Percentiles rank a stretch among this genome's conserved stretches.
Conservation (phyloP, 1,140 invertebrate species). For the Drosophila arizonae region DNA sequence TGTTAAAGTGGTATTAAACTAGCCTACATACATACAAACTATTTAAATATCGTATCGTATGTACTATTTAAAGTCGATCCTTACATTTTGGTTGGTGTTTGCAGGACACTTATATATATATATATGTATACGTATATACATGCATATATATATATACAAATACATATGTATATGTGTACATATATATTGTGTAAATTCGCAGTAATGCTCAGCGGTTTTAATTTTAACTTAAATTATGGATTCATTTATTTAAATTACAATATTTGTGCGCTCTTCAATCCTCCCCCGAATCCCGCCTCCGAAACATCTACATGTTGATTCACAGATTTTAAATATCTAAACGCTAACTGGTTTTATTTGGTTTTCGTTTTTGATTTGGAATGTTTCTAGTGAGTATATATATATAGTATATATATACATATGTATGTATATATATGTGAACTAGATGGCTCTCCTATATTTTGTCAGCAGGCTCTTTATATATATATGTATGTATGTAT, state of each 20-base stretch:
- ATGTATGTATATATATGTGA: conserved; percentile 8
- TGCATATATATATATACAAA: conserved; percentile 1
- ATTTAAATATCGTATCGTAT: conserved; percentile 10
- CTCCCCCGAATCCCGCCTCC: conserved; percentile 21
- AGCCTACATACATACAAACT: conserved; percentile 25
- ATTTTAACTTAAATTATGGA: conserved; percentile 70
- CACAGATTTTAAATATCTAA: conserved; percentile 52
- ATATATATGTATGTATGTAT: neutral
- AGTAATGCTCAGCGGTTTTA: conserved; percentile 54
- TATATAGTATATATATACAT: conserved; percentile 1
- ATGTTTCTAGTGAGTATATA: conserved; percentile 29
- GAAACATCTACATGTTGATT: conserved; percentile 47
- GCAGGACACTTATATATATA: neutral
- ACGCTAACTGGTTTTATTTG: conserved; percentile 41
- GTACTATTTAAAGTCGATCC: conserved; percentile 18
- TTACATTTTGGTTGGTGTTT: conserved; percentile 22
- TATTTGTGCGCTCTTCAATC: conserved; percentile 77
- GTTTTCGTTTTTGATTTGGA: conserved; percentile 44
- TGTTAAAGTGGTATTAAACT: conserved; percentile 24
- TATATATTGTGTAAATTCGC: conserved; percentile 52
- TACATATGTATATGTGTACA: neutral
- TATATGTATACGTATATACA: too few species aligned
- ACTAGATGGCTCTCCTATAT: neutral
- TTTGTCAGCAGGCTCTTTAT: neutral
- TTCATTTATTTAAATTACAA: conserved; percentile 68